These are phyloP conservation scores for Leptatherina wallacei DNA, from an alignment of 2,797 vertebrate species.

Conservation along the genomic window DNA sequence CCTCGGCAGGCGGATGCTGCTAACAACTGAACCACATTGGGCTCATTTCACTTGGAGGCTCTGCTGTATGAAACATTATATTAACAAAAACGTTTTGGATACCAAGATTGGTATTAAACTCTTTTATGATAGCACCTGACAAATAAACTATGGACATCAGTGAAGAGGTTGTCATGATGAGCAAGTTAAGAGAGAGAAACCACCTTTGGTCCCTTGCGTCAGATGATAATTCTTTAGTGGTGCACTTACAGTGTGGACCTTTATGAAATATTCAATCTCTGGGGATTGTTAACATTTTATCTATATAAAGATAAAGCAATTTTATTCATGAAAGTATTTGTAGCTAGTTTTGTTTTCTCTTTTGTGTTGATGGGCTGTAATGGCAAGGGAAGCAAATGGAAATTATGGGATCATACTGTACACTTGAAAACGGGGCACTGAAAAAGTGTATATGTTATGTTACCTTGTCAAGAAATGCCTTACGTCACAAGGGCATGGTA, in stretches of 20 bases:
- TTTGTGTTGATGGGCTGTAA: slow-evolving; percentile 63
- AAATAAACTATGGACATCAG: slow-evolving; percentile 43
- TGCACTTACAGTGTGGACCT: slow-evolving; percentile 63
- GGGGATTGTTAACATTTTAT: slow-evolving; percentile 82
- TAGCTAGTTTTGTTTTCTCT: slow-evolving; percentile 66
- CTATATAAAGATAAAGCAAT: slow-evolving; percentile 80
- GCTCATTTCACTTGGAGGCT: slow-evolving; percentile 50
- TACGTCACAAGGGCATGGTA: slow-evolving; percentile 65
- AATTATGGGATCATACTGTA: slow-evolving; percentile 69
- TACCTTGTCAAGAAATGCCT: slow-evolving; percentile 68
- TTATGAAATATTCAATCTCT: slow-evolving; percentile 77
- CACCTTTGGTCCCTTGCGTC: slow-evolving; percentile 62
- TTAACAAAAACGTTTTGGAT: slow-evolving; percentile 57
- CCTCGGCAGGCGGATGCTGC: slow-evolving; percentile 94
- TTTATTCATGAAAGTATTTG: slow-evolving; percentile 73
- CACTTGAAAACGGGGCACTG: slow-evolving; percentile 51
- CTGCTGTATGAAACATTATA: slow-evolving; percentile 54
- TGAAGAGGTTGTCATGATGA: slow-evolving; percentile 53
- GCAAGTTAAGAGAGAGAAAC: slow-evolving; percentile 59
- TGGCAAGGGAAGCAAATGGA: slow-evolving; percentile 60
- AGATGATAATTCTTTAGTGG: slow-evolving; percentile 56
- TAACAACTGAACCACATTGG: slow-evolving; percentile 86
- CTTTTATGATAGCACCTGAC: slow-evolving; percentile 54
- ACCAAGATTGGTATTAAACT: slow-evolving; percentile 34
- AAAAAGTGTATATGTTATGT: slow-evolving; percentile 59